Percentiles rank a stretch among this genome's conserved stretches.
Evolutionary conservation across 1,140 invertebrate genomes (phyloP).

Genomic region (Anastatus disparis): DNA sequence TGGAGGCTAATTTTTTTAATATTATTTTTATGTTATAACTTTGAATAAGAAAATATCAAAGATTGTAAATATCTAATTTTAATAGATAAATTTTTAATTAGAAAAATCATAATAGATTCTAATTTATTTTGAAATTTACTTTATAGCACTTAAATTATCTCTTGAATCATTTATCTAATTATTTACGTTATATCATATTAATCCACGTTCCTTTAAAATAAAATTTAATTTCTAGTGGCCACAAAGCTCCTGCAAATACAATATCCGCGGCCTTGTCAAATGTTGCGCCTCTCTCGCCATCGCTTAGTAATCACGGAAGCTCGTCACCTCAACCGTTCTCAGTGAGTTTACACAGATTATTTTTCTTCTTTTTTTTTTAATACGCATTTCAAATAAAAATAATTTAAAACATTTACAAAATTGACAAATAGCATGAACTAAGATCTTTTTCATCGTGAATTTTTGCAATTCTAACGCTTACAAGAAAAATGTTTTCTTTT

Average conservation of each 20-base stretch:
- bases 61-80: too few relatives aligned
- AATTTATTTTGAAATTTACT: too few relatives aligned
- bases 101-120: too few relatives aligned
- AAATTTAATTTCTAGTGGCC: conserved; percentile 65
- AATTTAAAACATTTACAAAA: too few relatives aligned
- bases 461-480: conserved; percentile 1
- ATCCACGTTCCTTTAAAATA: too few relatives aligned
- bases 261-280: conserved; percentile 74
- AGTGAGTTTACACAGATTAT: conserved; percentile 52
- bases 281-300: conserved; percentile 68
- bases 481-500: neutral
- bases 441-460: neutral
- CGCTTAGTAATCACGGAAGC: conserved; percentile 59
- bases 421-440: neutral
- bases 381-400: neutral
- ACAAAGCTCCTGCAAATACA: conserved; percentile 72
- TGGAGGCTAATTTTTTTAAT: too few relatives aligned
- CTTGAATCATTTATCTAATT: too few relatives aligned
- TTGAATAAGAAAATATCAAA: too few relatives aligned
- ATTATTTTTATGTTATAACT: too few relatives aligned
- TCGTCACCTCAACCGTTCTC: conserved; percentile 61
- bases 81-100: too few relatives aligned
- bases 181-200: too few relatives aligned
- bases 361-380: neutral
- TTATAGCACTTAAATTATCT: too few relatives aligned